Conservation (phyloP, 2,888 invertebrate genomes). For the Drosophila kanekoi region DNA sequence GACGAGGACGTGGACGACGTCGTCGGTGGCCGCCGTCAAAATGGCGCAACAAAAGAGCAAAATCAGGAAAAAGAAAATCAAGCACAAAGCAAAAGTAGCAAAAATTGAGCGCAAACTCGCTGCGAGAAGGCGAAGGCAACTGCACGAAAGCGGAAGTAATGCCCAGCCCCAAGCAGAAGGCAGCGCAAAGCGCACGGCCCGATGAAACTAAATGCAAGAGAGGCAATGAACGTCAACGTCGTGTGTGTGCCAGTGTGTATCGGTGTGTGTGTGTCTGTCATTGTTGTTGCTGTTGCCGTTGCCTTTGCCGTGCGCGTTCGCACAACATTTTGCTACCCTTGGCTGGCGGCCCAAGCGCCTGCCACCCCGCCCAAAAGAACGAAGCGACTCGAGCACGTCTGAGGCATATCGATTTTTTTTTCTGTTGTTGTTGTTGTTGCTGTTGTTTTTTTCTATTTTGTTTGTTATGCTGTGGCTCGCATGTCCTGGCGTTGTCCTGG, state of each 20-base stretch:
- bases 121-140: conserved; percentile 21
- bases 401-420: conserved; percentile 81
- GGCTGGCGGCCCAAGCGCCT: conserved; percentile 40
- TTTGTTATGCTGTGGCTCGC: conserved; percentile 22
- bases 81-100: conserved; percentile 75
- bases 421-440: conserved; percentile 6
- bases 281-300: conserved; percentile 39
- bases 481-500: conserved; percentile 48
- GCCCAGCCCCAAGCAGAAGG: conserved; percentile 49
- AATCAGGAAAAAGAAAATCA: conserved; percentile 70
- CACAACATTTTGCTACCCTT: conserved; percentile 81
- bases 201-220: conserved; percentile 62
- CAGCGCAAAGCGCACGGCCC: conserved; percentile 57
- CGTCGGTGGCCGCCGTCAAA: conserved; percentile 48
- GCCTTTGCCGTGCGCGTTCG: conserved; percentile 48
- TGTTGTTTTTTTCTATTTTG: conserved; percentile 51
- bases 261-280: conserved; percentile 23
- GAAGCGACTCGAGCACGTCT: conserved; percentile 67
- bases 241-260: conserved; percentile 13
- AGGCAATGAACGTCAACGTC: conserved; percentile 43
- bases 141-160: conserved; percentile 50
- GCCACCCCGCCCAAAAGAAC: conserved; percentile 24
- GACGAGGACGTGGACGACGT: conserved; percentile 34
- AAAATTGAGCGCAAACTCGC: conserved; percentile 79
- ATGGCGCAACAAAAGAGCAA: conserved; percentile 75